These are phyloP conservation scores for Pterophyllum scalare DNA, from an alignment of 2,113 vertebrate genomes.

Conservation along the genomic window DNA sequence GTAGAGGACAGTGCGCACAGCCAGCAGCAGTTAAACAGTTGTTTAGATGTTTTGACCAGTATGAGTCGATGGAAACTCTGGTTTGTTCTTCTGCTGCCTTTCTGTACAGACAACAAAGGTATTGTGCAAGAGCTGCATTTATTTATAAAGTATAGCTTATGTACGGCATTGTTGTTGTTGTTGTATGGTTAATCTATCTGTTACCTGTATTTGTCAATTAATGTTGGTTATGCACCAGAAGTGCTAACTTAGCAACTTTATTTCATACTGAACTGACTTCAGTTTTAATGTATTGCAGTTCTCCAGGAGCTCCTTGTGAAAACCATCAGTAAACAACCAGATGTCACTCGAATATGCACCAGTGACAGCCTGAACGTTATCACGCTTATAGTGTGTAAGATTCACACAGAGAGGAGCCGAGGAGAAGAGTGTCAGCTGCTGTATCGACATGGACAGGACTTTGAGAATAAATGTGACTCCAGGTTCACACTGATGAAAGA, in stretches of 20 bases:
- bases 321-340: not conserved
- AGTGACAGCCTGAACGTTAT: rapidly evolving
- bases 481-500: not conserved
- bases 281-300: not conserved
- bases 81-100: not conserved
- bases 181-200: rapidly evolving
- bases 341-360: not conserved
- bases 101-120: not conserved
- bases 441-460: rapidly evolving
- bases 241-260: rapidly evolving
- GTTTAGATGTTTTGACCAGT: not conserved
- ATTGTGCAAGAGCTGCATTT: too few relatives aligned
- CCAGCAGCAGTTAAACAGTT: not conserved
- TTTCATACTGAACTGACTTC: not conserved
- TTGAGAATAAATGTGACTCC: not conserved
- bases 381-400: not conserved
- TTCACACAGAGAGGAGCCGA: not conserved
- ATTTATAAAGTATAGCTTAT: not conserved
- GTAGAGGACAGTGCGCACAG: not conserved
- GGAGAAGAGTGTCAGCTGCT: not conserved
- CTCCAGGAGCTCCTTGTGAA: not conserved
- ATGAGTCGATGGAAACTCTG: not conserved
- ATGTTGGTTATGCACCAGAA: rapidly evolving
- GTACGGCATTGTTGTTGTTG: not conserved
- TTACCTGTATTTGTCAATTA: not conserved